phyloP scores from a whole-genome alignment of 2,888 invertebrate species.

The Noctua janthina region DNA sequence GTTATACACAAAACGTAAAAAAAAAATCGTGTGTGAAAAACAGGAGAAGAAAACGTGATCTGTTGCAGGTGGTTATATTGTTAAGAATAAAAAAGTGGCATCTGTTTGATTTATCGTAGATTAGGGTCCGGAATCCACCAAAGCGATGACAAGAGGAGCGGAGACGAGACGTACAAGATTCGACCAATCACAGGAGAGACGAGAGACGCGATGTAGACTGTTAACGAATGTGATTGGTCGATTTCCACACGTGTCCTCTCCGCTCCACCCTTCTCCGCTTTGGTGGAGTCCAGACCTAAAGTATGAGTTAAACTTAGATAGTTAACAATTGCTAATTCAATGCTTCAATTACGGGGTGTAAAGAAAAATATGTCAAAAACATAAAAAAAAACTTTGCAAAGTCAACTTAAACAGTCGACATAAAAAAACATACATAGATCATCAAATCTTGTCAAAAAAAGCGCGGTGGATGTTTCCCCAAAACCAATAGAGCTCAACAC shows the following conservation, averaged over 20 bases:
- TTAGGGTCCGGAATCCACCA: too few species aligned
- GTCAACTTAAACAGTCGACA: not conserved
- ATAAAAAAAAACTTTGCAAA: not conserved
- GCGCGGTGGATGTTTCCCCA: constrained; percentile 41
- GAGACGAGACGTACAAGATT: not conserved
- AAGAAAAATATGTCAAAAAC: not conserved
- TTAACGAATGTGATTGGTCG: not conserved
- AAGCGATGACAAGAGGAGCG: not conserved
- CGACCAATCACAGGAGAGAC: not conserved
- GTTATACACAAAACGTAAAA: not conserved
- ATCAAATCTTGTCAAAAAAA: constrained; percentile 33
- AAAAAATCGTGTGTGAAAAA: not conserved
- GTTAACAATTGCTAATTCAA: not conserved
- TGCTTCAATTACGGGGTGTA: not conserved
- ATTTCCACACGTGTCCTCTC: not conserved
- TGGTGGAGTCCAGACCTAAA: too few species aligned
- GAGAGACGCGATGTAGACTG: not conserved
- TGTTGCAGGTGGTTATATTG: not conserved
- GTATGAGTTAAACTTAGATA: not conserved
- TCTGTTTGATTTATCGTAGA: too few species aligned
- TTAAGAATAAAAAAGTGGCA: too few species aligned
- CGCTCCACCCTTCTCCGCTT: too few species aligned
- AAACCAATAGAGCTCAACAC: constrained; percentile 40
- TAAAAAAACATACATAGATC: constrained; percentile 10
- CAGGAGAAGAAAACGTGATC: not conserved